Percentiles rank a stretch among this genome's conserved stretches.
Evolutionary conservation across 2,888 invertebrate species (phyloP).

Genomic region (Cinara cedri): DNA sequence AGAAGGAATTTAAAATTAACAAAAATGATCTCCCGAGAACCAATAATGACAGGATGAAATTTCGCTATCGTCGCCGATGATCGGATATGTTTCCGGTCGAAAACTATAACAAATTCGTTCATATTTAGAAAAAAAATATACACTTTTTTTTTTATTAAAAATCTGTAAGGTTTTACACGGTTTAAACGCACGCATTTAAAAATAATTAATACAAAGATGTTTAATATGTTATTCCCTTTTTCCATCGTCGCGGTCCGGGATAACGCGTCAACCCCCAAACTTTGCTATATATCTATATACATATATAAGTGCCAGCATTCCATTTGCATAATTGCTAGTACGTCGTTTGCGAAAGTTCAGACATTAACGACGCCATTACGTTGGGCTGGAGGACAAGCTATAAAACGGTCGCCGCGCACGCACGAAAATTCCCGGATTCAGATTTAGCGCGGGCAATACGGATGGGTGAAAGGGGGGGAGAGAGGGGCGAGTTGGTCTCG

Average conservation of each 20-base stretch:
- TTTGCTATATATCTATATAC: too few relatives aligned
- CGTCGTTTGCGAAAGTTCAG: conserved; percentile 45
- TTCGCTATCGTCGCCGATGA: too few relatives aligned
- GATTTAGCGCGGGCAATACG: not conserved
- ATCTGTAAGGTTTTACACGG: too few relatives aligned
- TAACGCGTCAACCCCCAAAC: conserved; percentile 39
- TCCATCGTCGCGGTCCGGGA: conserved; percentile 15
- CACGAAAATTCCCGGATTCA: conserved; percentile 33
- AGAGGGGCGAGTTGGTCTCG: too few relatives aligned
- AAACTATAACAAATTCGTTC: too few relatives aligned
- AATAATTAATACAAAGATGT: conserved; percentile 13
- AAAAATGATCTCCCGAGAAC: too few relatives aligned
- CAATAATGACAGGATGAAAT: too few relatives aligned
- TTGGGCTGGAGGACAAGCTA: conserved; percentile 19
- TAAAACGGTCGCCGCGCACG: conserved; percentile 26
- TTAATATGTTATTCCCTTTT: conserved; percentile 11
- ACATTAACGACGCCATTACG: conserved; percentile 44
- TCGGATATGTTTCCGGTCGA: too few relatives aligned
- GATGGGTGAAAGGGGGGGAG: not conserved
- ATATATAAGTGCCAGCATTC: conserved; percentile 45
- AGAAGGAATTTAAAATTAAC: too few relatives aligned
- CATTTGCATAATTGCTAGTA: conserved; percentile 46
- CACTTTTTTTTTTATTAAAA: too few relatives aligned
- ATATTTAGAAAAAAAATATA: too few relatives aligned
- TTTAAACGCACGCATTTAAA: not conserved